These are phyloP conservation scores for Notothenia coriiceps DNA, from an alignment of 2,113 vertebrate species.

Conservation along the genomic window DNA sequence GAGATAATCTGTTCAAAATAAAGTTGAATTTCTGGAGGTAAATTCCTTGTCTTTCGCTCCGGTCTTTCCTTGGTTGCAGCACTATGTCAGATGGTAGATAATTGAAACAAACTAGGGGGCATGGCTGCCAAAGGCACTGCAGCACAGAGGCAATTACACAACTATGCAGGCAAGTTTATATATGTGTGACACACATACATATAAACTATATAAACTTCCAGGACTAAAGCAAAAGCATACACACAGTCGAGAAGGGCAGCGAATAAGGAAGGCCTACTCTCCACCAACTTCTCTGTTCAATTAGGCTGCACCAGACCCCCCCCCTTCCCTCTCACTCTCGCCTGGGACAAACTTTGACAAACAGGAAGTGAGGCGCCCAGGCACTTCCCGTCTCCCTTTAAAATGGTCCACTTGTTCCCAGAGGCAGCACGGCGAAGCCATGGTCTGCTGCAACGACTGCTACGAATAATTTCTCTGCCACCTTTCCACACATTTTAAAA, in stretches of 20 bases:
- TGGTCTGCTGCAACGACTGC: slow-evolving; percentile 15
- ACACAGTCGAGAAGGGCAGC: background rate
- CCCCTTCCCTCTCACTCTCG: slow-evolving; percentile 33
- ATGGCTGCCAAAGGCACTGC: slow-evolving; percentile 54
- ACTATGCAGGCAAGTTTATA: slow-evolving; percentile 31
- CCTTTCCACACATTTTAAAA: slow-evolving; percentile 26
- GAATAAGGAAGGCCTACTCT: slow-evolving; percentile 10
- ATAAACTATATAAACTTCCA: too few species aligned
- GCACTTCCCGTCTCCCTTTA: slow-evolving; percentile 71
- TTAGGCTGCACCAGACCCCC: slow-evolving; percentile 41
- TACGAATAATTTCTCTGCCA: slow-evolving; percentile 14
- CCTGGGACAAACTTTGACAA: slow-evolving; percentile 65
- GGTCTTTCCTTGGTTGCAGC: slow-evolving; percentile 23
- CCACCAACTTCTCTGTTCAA: slow-evolving; percentile 42
- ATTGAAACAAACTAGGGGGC: slow-evolving; percentile 63
- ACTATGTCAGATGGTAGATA: slow-evolving; percentile 48
- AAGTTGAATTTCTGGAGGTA: background rate
- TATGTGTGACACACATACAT: background rate
- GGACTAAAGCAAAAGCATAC: too few species aligned
- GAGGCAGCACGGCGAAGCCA: slow-evolving; percentile 21
- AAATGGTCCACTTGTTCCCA: slow-evolving; percentile 69
- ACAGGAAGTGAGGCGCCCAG: slow-evolving; percentile 79
- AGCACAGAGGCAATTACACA: slow-evolving; percentile 57
- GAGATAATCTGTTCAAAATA: background rate
- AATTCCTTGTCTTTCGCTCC: background rate